phyloP scores from a whole-genome alignment of 2,888 invertebrate genomes.

The Ornithoptera priamus region DNA sequence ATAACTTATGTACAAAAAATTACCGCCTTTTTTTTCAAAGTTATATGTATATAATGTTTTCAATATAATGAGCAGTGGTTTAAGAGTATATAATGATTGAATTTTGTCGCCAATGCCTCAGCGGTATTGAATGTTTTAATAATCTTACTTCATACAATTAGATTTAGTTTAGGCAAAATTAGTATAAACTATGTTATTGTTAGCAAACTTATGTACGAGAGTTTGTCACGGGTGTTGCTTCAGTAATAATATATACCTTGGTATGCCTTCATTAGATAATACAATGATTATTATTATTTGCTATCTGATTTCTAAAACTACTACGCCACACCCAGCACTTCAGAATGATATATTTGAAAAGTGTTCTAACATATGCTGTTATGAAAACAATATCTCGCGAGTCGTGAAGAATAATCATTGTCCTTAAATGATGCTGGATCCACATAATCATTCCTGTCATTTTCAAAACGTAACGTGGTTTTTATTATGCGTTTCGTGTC shows the following conservation, averaged over 20 bases:
- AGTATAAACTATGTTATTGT: slow-evolving; percentile 64
- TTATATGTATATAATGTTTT: slow-evolving; percentile 74
- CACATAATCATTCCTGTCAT: slow-evolving; percentile 75
- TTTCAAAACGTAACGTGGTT: slow-evolving; percentile 54
- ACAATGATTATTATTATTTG: slow-evolving; percentile 41
- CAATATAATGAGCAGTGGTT: slow-evolving; percentile 43
- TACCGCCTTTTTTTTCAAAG: slow-evolving; percentile 39
- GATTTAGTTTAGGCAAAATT: slow-evolving; percentile 70
- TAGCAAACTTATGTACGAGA: slow-evolving; percentile 56
- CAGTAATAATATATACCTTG: slow-evolving; percentile 59
- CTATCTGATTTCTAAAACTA: slow-evolving; percentile 41
- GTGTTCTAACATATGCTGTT: slow-evolving; percentile 43
- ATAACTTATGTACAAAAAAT: slow-evolving; percentile 40
- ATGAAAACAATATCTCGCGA: slow-evolving; percentile 45
- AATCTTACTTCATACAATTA: slow-evolving; percentile 58
- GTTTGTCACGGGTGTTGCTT: slow-evolving; percentile 59
- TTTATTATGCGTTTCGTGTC: slow-evolving; percentile 52
- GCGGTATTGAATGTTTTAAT: slow-evolving; percentile 35
- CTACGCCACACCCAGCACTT: slow-evolving; percentile 17
- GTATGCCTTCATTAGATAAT: slow-evolving; percentile 70
- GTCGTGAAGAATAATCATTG: slow-evolving; percentile 31
- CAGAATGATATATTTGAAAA: slow-evolving; percentile 23
- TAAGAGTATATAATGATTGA: slow-evolving; percentile 44
- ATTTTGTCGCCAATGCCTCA: slow-evolving; percentile 31
- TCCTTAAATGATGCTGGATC: slow-evolving; percentile 48